Evolutionary conservation across 2,797 vertebrate genomes (phyloP).

Genomic region (Sebastes miniatus): DNA sequence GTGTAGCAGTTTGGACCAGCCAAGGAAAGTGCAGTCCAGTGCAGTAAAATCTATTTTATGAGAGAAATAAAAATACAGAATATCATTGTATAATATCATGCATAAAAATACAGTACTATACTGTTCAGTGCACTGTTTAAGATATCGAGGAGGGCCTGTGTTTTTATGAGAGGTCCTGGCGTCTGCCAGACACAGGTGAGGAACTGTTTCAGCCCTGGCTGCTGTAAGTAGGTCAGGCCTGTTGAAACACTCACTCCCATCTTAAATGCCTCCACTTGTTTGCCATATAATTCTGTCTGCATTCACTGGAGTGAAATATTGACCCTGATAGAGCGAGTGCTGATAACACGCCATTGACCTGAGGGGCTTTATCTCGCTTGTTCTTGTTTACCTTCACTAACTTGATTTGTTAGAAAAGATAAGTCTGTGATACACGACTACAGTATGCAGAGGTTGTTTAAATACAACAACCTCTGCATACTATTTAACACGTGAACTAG

Average conservation of each 20-base stretch:
- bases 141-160: conserved; percentile 30
- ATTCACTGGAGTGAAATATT: conserved; percentile 56
- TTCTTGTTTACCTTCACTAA: conserved; percentile 51
- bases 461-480: neutral
- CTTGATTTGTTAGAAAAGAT: conserved; percentile 9
- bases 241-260: conserved; percentile 69
- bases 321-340: conserved; percentile 31
- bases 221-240: conserved; percentile 78
- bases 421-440: neutral
- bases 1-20: conserved; percentile 16
- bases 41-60: conserved; percentile 7
- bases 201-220: conserved; percentile 53
- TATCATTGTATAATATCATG: neutral
- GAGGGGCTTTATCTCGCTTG: conserved; percentile 23
- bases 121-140: conserved; percentile 42
- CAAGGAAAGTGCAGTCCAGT: neutral
- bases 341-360: conserved; percentile 51
- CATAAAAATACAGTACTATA: neutral
- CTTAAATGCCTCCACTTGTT: conserved; percentile 69
- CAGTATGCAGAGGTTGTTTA: neutral
- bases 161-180: conserved; percentile 57
- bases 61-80: conserved; percentile 16
- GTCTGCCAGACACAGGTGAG: conserved; percentile 70
- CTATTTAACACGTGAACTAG: neutral
- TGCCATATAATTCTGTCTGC: conserved; percentile 48